A percentile compares a stretch with the other conserved stretches of the same genome.
Conservation (phyloP, 2,888 invertebrate genomes). For the Drosophila picticornis region DNA sequence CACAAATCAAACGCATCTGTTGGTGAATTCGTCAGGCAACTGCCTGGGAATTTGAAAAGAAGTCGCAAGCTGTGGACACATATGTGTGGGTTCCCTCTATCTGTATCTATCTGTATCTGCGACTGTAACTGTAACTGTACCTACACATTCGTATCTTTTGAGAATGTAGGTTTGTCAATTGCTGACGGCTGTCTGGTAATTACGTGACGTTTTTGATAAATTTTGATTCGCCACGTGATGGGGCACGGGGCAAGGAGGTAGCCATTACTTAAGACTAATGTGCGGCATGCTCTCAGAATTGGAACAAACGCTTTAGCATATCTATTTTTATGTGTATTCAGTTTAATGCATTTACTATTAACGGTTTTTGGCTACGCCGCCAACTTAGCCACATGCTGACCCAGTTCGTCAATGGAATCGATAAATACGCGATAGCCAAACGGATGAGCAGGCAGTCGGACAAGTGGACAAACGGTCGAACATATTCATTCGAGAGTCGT, state of each 20-base stretch:
- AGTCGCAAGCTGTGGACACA: conserved; percentile 34
- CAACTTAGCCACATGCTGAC: conserved; percentile 62
- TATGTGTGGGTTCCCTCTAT: conserved; percentile 19
- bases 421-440: conserved; percentile 58
- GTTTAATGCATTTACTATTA: conserved; percentile 79
- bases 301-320: conserved; percentile 66
- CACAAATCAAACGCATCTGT: conserved; percentile 81
- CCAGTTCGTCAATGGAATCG: conserved; percentile 75
- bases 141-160: conserved; percentile 18
- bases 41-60: conserved; percentile 70
- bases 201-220: conserved; percentile 80
- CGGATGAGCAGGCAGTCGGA: conserved; percentile 1
- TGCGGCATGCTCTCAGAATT: conserved; percentile 75
- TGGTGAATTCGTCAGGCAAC: conserved; percentile 68
- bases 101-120: conserved; percentile 21
- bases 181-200: conserved; percentile 69
- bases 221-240: conserved; percentile 72
- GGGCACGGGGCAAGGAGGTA: conserved; percentile 30
- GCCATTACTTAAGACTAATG: conserved; percentile 74
- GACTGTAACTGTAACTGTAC: conserved; percentile 12
- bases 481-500: conserved; percentile 8
- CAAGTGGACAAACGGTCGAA: conserved; percentile 3
- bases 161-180: conserved; percentile 45
- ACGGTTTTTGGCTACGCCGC: conserved; percentile 58
- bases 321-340: conserved; percentile 21